Evolutionary conservation across 2,797 vertebrate genomes (phyloP).

Genomic region (Ispidina picta): DNA sequence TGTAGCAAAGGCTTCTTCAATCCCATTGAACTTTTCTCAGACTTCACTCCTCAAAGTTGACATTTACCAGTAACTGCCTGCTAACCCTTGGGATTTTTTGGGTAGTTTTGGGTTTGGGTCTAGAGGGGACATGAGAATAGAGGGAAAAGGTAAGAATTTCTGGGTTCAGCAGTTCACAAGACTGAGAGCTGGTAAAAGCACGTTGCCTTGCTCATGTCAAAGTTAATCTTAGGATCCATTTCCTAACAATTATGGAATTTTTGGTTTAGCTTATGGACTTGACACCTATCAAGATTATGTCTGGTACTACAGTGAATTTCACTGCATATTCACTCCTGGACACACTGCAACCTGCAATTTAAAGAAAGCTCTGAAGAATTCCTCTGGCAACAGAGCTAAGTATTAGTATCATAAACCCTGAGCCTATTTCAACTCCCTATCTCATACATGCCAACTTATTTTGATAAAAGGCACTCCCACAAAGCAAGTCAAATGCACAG

Average conservation of each 20-base stretch:
- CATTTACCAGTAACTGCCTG: background rate
- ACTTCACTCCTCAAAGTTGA: background rate
- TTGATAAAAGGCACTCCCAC: background rate
- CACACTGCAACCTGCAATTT: background rate
- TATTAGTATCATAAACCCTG: background rate
- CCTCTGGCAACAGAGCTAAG: background rate
- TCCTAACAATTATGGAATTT: background rate
- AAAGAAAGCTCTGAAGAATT: background rate
- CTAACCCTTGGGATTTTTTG: background rate
- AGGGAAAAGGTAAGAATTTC: background rate
- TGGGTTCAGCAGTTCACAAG: background rate
- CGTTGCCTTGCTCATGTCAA: background rate
- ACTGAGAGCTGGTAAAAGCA: background rate
- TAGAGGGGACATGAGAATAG: background rate
- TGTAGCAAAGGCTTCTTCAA: background rate
- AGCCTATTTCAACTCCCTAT: background rate
- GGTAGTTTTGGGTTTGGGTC: background rate
- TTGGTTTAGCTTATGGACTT: background rate
- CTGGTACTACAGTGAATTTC: background rate
- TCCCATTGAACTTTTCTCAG: accelerated
- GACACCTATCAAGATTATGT: background rate
- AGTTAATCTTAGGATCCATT: background rate
- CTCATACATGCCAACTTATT: background rate
- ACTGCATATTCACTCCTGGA: background rate
- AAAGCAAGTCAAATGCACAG: background rate